phyloP scores from a whole-genome alignment of 1,140 invertebrate species.

The Rhagoletis zephyria region DNA sequence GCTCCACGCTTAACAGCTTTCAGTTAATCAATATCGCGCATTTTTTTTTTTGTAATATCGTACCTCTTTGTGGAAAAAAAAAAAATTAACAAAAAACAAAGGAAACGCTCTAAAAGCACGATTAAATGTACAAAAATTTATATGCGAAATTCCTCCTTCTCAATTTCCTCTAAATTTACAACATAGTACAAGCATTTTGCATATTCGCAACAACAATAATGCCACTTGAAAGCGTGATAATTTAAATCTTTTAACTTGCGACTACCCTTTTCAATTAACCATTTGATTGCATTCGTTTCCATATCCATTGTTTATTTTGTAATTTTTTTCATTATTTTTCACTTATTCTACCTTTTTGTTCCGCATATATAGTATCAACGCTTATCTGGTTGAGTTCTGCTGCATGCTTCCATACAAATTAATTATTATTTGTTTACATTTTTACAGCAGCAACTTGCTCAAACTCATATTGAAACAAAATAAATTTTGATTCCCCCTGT shows the following conservation, averaged over 20 bases:
- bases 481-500: too few relatives aligned
- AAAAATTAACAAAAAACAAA: too few relatives aligned
- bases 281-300: background rate
- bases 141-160: too few relatives aligned
- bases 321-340: background rate
- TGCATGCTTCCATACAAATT: background rate
- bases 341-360: background rate
- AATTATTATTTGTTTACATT: background rate
- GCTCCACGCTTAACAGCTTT: too few relatives aligned
- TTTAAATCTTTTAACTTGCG: background rate
- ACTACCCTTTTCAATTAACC: background rate
- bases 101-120: constrained; percentile 1
- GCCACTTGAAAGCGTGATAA: background rate
- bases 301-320: background rate
- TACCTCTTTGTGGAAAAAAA: too few relatives aligned
- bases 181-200: too few relatives aligned
- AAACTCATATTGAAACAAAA: background rate
- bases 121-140: background rate
- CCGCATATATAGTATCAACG: background rate
- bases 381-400: constrained; percentile 20
- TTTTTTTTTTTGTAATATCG: too few relatives aligned
- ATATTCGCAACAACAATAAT: background rate
- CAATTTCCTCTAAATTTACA: too few relatives aligned
- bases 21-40: too few relatives aligned
- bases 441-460: background rate